Conservation (phyloP, 2,113 vertebrate species). For the Scortum barcoo region DNA sequence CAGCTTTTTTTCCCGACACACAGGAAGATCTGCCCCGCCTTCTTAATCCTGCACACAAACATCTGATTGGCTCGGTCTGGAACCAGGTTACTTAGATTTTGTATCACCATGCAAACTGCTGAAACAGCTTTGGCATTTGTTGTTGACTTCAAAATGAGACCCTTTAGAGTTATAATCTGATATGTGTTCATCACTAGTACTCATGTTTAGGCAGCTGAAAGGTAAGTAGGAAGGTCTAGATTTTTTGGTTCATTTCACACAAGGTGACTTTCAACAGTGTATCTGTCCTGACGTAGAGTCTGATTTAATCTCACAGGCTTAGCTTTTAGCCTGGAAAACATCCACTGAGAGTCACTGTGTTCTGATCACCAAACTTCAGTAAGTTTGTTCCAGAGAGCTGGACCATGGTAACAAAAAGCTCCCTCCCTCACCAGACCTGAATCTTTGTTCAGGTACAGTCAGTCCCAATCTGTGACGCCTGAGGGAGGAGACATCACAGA, state of each 20-base stretch:
- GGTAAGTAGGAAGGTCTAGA: background rate
- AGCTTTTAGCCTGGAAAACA: slow-evolving; percentile 5
- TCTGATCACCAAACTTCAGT: background rate
- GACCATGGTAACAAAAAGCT: background rate
- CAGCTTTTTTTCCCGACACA: no score
- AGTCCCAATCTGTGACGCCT: background rate
- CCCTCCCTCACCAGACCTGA: background rate
- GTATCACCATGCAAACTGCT: background rate
- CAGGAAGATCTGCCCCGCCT: no score
- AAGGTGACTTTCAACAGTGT: no score
- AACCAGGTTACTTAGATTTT: background rate
- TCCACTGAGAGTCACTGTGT: background rate
- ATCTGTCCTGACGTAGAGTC: background rate
- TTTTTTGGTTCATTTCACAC: background rate
- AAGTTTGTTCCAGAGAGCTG: background rate
- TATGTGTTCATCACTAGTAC: background rate
- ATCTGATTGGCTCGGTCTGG: background rate
- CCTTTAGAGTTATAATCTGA: background rate
- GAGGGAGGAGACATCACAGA: background rate
- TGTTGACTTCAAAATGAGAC: background rate
- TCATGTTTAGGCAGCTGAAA: background rate
- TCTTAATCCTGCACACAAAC: background rate
- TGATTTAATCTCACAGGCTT: slow-evolving; percentile 2
- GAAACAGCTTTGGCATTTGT: background rate
- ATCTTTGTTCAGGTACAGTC: background rate